phyloP scores from a whole-genome alignment of 2,113 vertebrate genomes.

The Castor canadensis region DNA sequence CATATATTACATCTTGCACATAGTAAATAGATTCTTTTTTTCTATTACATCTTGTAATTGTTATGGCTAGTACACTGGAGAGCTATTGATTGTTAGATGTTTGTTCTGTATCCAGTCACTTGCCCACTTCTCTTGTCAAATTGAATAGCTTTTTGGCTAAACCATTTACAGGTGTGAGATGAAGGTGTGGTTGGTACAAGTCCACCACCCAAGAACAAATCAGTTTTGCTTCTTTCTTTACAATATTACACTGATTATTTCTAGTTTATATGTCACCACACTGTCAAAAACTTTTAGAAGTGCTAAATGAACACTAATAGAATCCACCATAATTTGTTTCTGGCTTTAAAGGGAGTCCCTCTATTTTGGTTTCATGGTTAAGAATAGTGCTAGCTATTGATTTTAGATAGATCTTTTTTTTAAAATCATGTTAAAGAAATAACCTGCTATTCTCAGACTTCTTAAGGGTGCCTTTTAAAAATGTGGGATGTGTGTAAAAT shows the following conservation, averaged over 20 bases:
- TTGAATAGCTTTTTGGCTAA: slow-evolving; percentile 28
- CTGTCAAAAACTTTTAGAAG: slow-evolving; percentile 4
- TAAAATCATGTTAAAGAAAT: neutral
- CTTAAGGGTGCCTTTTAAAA: neutral
- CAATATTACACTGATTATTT: neutral
- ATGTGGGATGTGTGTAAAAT: neutral
- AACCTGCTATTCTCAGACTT: neutral
- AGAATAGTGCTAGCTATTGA: neutral
- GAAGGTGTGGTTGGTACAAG: neutral
- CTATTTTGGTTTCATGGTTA: neutral
- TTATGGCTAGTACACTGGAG: slow-evolving; percentile 9
- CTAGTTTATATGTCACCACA: neutral
- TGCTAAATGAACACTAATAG: neutral
- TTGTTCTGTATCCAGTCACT: slow-evolving; percentile 43
- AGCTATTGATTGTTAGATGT: slow-evolving; percentile 57
- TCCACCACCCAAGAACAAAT: neutral
- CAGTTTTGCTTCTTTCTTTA: neutral
- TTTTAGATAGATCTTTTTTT: neutral
- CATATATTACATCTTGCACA: neutral
- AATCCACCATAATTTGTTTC: neutral
- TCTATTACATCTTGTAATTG: slow-evolving; percentile 40
- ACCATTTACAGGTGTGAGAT: neutral
- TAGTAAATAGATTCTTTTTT: neutral
- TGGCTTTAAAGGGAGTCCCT: neutral
- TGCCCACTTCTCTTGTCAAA: slow-evolving; percentile 13